A percentile compares a stretch with the other conserved stretches of the same genome.
phyloP scores from a whole-genome alignment of 2,888 invertebrate genomes.

The Carabus problematicus region DNA sequence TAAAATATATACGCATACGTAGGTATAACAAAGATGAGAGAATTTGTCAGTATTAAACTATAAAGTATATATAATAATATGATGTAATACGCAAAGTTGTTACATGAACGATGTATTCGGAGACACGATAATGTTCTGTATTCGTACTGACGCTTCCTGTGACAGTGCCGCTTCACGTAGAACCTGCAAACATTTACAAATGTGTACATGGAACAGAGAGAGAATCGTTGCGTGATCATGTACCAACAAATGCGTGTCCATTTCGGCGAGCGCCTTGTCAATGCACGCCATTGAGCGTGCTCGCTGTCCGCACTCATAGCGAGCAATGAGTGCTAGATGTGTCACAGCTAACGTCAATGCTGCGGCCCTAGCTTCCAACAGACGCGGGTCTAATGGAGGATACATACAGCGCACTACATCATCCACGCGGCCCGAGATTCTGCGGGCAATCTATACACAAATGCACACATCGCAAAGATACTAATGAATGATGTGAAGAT shows the following conservation, averaged over 20 bases:
- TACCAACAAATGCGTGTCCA: constrained; percentile 70
- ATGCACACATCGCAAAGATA: neutral
- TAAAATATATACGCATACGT: too few relatives aligned
- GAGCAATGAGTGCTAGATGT: constrained; percentile 71
- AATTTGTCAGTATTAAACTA: too few relatives aligned
- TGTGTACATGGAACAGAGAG: neutral
- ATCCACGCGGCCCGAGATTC: constrained; percentile 73
- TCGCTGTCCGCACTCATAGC: constrained; percentile 63
- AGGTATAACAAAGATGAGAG: too few relatives aligned
- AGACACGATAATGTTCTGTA: constrained; percentile 55
- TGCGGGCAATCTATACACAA: constrained; percentile 63
- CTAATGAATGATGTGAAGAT: neutral
- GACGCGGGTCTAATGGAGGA: constrained; percentile 72
- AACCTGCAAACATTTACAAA: constrained; percentile 53
- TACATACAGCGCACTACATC: constrained; percentile 76
- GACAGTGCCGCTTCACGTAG: constrained; percentile 63
- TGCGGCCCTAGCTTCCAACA: constrained; percentile 72
- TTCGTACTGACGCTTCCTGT: constrained; percentile 60
- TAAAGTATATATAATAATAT: neutral
- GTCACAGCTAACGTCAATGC: constrained; percentile 72
- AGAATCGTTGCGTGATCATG: constrained; percentile 47
- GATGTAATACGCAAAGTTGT: constrained; percentile 1
- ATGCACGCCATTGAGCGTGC: constrained; percentile 65
- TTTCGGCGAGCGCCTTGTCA: constrained; percentile 68
- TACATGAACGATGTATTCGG: constrained; percentile 42